Evolutionary conservation across 2,888 invertebrate genomes (phyloP), one percentile per base, ranked within the genome.

Genomic region (Galerucella pusilla): DNA sequence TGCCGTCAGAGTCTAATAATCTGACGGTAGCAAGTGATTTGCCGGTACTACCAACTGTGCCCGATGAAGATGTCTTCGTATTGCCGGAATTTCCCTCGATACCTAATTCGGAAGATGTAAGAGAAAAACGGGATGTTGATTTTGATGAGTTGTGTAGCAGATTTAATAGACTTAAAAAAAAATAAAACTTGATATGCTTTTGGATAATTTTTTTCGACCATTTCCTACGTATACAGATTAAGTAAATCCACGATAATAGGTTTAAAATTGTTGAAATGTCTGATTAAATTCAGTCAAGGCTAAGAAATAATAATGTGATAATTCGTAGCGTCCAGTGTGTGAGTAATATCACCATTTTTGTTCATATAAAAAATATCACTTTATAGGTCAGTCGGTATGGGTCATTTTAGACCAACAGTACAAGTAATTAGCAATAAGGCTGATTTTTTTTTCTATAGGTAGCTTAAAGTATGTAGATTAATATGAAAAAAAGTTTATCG

Each of bases 141-240:
- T 63, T 42, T 42, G 63, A 63, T 42, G 63, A 63, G n/a, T 35
- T 63, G 35, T 63, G 42, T 63, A 35, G 14, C 12, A 42, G 63
- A 42, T 63, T 63, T 10, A 11, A 42, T 42, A n/a, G 14, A n/a
- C 42, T 45, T 42, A 63, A 16, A 42, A 20, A 60, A 28, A 60
- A 60, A 20, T 60, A 60, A 60, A 42, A 6, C 5, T 35, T 35
- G 6, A 35, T 35, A 35, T 5, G 35, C 28, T 35, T 35, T 5
- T 35, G 5, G 35, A 35, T 5, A 35, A 35, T 35, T 35, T 35
- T 35, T 35, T 4, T 20, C 2, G 2, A 35, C 35, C 5, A 28
- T 35, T 35, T 12, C 5, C 10, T 46, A 11, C 49, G 49, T 49
- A 14, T 49, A 49, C 14, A 49, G 14, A 49, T 49, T 49, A 49